phyloP scores from a whole-genome alignment of 2,797 vertebrate species.

The Xerus rutilus region DNA sequence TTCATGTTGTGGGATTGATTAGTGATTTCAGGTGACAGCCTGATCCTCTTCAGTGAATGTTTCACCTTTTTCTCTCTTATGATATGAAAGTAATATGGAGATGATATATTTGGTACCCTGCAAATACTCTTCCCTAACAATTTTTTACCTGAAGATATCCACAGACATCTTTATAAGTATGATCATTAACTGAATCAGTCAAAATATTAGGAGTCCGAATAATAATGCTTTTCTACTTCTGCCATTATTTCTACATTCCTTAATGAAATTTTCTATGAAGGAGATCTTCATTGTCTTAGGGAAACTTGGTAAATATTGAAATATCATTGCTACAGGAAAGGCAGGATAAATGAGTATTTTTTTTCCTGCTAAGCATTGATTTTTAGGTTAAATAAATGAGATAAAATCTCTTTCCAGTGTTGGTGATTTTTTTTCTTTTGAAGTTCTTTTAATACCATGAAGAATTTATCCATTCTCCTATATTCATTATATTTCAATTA shows the following conservation, averaged over 20 bases:
- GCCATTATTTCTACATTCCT: constrained; percentile 19
- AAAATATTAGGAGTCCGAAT: background rate
- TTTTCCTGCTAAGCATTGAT: background rate
- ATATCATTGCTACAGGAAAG: background rate
- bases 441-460: no score
- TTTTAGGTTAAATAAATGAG: background rate
- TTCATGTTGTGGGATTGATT: background rate
- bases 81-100: background rate
- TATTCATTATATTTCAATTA: no score
- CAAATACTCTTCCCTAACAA: background rate
- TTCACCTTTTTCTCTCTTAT: background rate
- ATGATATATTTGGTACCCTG: background rate
- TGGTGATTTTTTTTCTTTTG: no score
- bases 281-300: background rate
- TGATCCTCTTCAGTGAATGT: background rate
- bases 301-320: background rate
- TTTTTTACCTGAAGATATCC: background rate
- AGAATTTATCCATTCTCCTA: no score
- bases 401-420: background rate
- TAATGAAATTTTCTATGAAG: constrained; percentile 12
- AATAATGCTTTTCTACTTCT: constrained; percentile 38
- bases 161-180: background rate
- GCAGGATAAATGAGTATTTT: background rate
- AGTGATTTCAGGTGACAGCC: background rate
- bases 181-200: background rate